Base-by-base conservation (phyloP, 2,888 invertebrate species). In the Dinocampus coccinellae region DNA sequence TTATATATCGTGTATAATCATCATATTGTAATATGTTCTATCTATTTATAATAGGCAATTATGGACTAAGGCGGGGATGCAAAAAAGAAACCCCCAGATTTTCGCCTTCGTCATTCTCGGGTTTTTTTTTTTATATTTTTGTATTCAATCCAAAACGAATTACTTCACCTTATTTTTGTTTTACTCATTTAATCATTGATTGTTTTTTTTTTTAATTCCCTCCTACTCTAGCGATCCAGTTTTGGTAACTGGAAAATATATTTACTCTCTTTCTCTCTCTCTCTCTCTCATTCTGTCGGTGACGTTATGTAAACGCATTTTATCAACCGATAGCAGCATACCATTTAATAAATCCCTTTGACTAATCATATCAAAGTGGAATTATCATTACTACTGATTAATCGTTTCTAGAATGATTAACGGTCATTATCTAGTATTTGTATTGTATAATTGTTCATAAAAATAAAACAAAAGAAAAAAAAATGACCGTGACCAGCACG, bases 31-130 rank as follows among this genome's bases (percentile, higher is more conserved):
- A 79, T 81, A 83, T 80, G 80, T 78, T 82, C 83, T 84, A 84
- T 84, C 82, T 84, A 84, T 82, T 80, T 80, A 76, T 83, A 79
- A 77, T 84, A 84, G 83, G 84, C 83, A 79, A 81, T 67, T 62
- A 80, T 79, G 82, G 81, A 83, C 81, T 82, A 80, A 80, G 81
- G 81, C 81, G 81, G 82, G 81, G 81, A 80, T 77, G 80, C 79
- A 77, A 80, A 72, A 53, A 79, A 76, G 78, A 79, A 81, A 77
- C 78, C 79, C 79, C 79, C 76, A 73, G 47, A 36, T 36, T 69
- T 80, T 77, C 80, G 77, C 79, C 78, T 78, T 77, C 63, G 76
- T 77, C 75, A 72, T 74, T 70, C 75, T 75, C 76, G 74, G 77
- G 75, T 71, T 74, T 69, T 70, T n/a, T n/a, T n/a, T n/a, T n/a